Conservation (phyloP, 2,888 invertebrate genomes). For the Balanococcus diminutus region DNA sequence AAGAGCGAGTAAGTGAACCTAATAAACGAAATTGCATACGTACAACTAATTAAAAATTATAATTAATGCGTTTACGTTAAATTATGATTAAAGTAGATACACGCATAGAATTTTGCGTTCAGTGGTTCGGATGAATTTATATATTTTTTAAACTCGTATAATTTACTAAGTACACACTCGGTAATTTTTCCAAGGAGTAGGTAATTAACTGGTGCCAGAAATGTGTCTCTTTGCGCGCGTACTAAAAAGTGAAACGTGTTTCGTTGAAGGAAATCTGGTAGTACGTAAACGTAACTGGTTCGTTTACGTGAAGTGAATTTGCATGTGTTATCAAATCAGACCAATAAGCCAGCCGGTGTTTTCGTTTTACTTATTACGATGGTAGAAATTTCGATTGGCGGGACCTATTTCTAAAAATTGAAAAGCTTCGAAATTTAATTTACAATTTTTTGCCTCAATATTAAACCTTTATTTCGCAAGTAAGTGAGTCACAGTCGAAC, state of each 20-base stretch:
- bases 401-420: neutral
- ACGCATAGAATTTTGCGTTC: neutral
- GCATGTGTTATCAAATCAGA: neutral
- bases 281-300: slow-evolving; percentile 1
- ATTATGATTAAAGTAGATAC: neutral
- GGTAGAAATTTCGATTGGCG: too few species aligned
- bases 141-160: neutral
- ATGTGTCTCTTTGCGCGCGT: neutral
- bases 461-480: neutral
- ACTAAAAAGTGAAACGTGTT: slow-evolving; percentile 44
- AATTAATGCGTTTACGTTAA: neutral
- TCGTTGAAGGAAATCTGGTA: slow-evolving; percentile 48
- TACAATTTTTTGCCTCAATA: neutral
- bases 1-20: neutral
- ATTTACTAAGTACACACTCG: neutral
- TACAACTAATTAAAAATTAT: neutral
- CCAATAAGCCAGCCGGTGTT: neutral
- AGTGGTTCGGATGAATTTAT: neutral
- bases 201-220: slow-evolving; percentile 44
- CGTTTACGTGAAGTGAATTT: slow-evolving; percentile 19
- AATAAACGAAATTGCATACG: neutral
- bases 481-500: too few species aligned
- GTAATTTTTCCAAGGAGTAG: slow-evolving; percentile 37
- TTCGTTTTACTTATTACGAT: neutral
- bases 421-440: neutral